A percentile compares a stretch with the other conserved stretches of the same genome.
Conservation (phyloP, 30 jellyfish, hydroid and myxozoan species). For the Rhopilema esculentum region DNA sequence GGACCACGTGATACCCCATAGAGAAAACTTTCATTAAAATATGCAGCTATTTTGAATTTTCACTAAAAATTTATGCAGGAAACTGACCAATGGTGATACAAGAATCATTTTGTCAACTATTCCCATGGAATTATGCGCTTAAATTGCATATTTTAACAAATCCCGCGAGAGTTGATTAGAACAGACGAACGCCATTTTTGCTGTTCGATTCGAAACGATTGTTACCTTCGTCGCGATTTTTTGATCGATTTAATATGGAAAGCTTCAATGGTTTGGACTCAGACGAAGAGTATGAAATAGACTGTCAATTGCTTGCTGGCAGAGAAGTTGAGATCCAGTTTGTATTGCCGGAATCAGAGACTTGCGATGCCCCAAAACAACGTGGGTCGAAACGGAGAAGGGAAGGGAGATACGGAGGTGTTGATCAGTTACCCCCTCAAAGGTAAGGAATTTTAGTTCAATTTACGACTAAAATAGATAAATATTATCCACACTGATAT, state of each 20-base stretch:
- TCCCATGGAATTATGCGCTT: background rate
- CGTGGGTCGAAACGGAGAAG: background rate
- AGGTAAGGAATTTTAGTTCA: background rate
- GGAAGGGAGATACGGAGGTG: background rate
- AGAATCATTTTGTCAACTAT: background rate
- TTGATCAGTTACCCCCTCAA: background rate
- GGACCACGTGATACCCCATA: background rate
- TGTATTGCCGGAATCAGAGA: conserved; percentile 26
- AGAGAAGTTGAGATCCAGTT: conserved; percentile 12
- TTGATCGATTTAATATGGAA: conserved; percentile 13
- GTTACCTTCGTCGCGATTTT: background rate
- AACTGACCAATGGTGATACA: conserved; percentile 4
- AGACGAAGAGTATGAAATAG: conserved; percentile 23
- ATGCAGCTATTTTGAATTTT: background rate
- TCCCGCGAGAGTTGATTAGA: background rate
- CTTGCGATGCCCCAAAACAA: conserved; percentile 12
- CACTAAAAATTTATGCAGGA: conserved; percentile 1
- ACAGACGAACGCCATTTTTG: background rate
- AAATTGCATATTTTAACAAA: background rate
- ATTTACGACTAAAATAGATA: background rate
- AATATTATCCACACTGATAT: background rate
- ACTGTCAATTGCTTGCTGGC: conserved; percentile 27
- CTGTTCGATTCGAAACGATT: background rate
- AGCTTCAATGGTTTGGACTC: conserved; percentile 28
- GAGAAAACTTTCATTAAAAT: background rate